Conservation (phyloP, 2,888 invertebrate genomes). For the Parochlus steinenii region DNA sequence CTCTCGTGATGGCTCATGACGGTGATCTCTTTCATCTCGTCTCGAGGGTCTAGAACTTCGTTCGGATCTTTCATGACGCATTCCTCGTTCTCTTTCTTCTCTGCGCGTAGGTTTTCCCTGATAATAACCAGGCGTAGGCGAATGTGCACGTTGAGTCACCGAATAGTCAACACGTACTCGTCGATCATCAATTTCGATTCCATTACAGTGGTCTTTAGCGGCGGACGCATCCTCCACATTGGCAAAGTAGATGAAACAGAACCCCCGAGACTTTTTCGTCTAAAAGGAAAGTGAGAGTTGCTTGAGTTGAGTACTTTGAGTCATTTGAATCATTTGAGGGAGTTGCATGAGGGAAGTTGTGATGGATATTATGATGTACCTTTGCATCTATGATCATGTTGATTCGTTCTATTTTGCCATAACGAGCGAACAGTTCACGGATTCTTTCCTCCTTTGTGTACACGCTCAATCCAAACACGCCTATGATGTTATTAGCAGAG, state of each 20-base stretch:
- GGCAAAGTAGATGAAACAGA: conserved; percentile 90
- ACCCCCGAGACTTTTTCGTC: conserved; percentile 89
- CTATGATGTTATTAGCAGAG: no score
- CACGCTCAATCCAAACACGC: conserved; percentile 86
- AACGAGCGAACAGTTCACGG: conserved; percentile 82
- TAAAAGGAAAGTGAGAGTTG: conserved; percentile 29
- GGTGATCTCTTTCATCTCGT: no score
- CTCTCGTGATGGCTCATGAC: no score
- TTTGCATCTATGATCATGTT: conserved; percentile 94
- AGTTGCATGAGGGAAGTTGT: conserved; percentile 2
- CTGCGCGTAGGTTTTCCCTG: conserved; percentile 77
- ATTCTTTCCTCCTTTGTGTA: conserved; percentile 87
- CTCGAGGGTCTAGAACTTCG: no score
- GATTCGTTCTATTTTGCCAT: conserved; percentile 79
- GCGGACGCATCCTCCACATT: conserved; percentile 75
- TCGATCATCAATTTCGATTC: conserved; percentile 87
- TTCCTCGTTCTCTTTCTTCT: not conserved
- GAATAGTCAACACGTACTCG: conserved; percentile 90
- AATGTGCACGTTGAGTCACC: conserved; percentile 89
- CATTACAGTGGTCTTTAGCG: conserved; percentile 86
- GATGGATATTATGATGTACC: conserved; percentile 18
- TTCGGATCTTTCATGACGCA: no score
- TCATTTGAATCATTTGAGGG: conserved; percentile 22
- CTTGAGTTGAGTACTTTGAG: conserved; percentile 19
- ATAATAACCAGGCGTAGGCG: conserved; percentile 93